Evolutionary conservation across 2,888 invertebrate genomes (phyloP), one percentile per base, ranked within the genome.

Genomic region (Invenusta paracnida): DNA sequence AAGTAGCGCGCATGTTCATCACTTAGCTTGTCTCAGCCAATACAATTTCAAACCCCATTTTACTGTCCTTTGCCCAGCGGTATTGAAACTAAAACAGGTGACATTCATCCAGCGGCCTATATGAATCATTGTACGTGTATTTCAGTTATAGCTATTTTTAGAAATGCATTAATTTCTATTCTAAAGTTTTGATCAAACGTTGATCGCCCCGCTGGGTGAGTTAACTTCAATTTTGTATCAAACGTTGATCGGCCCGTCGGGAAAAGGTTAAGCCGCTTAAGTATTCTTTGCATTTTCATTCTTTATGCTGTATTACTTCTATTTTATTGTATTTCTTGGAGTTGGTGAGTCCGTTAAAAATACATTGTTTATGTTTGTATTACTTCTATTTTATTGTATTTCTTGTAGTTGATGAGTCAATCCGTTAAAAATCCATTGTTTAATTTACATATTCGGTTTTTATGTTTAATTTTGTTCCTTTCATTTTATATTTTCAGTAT

Each of bases 201-300:
- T 73, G 73, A 73, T 73, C 11, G 23, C 17, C 73, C 73, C 27
- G 25, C 73, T 73, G 73, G 73, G 11, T 5, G 73, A 73, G 25
- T 73, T 5, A n/a, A 5, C 11, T 73, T 73, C 5, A 25, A 13
- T 73, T 73, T 73, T 73, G 73, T 73, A 73, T 73, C 73, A 73
- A 73, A 5, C 25, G 27, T 73, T 73, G 73, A 73, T 73, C 11
- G 25, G 73, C 73, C 73, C 25, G 73, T 73, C 73, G 73, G 73
- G 73, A 73, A 73, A 73, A 73, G 73, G 73, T 73, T 73, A 73
- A 73, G 17, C 48, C 48, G n/a, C n/a, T n/a, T n/a, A n/a, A n/a
- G n/a, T n/a, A n/a, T n/a, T n/a, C n/a, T n/a, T n/a, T n/a, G n/a
- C n/a, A n/a, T n/a, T n/a, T n/a, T n/a, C n/a, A n/a, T n/a, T n/a